Evolutionary conservation across 53 echinoderm and acorn worm species (phyloP).

Genomic region (Actinopyga echinites): DNA sequence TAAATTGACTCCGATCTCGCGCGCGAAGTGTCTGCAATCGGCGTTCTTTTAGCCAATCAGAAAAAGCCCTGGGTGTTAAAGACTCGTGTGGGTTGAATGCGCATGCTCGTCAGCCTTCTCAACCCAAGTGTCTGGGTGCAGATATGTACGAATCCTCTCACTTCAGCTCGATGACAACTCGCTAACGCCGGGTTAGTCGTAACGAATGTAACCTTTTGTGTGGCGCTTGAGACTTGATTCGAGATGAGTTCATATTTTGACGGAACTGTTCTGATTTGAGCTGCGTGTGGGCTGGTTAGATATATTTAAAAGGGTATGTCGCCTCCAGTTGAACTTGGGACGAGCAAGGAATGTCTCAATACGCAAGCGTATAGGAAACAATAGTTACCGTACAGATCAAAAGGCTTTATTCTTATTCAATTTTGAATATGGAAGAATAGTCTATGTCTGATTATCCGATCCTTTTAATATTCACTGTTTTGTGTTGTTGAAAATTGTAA

Average conservation of each 20-base stretch:
- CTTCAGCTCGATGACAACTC: conserved; percentile 15
- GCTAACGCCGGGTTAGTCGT: conserved; percentile 17
- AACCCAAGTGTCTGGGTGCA: conserved; percentile 29
- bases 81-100: conserved; percentile 25
- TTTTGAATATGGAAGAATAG: no score
- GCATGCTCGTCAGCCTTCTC: conserved; percentile 32
- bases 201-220: conserved; percentile 21
- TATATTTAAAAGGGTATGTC: conserved; percentile 4
- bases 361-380: neutral
- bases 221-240: neutral
- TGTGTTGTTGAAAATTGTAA: no score
- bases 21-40: conserved; percentile 30
- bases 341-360: neutral
- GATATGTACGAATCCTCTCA: conserved; percentile 20
- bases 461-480: no score
- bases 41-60: conserved; percentile 35
- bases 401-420: no score
- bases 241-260: conserved; percentile 29
- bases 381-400: no score
- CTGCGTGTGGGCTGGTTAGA: neutral
- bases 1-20: conserved; percentile 39
- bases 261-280: conserved; percentile 6
- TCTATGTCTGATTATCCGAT: no score
- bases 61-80: conserved; percentile 23
- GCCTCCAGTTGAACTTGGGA: conserved; percentile 2